A percentile compares a stretch with the other conserved stretches of the same genome.
These are phyloP conservation scores for Sus cebifrons DNA, from an alignment of 2,797 vertebrate species.

Conservation along the genomic window DNA sequence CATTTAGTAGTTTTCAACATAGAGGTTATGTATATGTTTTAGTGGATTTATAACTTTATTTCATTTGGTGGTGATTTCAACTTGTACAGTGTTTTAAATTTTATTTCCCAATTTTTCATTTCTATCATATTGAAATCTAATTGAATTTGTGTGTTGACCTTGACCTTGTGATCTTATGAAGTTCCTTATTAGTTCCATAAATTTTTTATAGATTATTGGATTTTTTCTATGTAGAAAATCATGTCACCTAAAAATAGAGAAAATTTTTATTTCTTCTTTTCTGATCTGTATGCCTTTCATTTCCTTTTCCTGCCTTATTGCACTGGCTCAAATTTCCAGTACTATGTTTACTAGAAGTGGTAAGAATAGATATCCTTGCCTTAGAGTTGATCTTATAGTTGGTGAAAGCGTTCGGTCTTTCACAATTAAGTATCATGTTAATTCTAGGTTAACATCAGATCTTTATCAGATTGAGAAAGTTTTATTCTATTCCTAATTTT, in stretches of 20 bases:
- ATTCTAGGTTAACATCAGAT: background rate
- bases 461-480: background rate
- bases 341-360: background rate
- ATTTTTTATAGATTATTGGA: background rate
- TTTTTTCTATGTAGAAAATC: background rate
- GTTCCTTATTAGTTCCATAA: background rate
- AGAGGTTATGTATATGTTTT: background rate
- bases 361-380: background rate
- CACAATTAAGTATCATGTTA: background rate
- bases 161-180: background rate
- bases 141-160: background rate
- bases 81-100: background rate
- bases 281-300: background rate
- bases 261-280: background rate
- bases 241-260: background rate
- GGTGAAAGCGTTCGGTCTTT: background rate
- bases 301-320: background rate
- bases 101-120: constrained; percentile 10
- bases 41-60: background rate
- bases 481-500: background rate
- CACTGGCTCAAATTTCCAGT: background rate
- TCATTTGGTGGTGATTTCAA: background rate
- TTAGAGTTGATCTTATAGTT: background rate
- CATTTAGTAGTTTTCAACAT: background rate
- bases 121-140: background rate